Evolutionary conservation across 2,888 invertebrate species (phyloP).

Genomic region (Lasioglossum leucozonium): DNA sequence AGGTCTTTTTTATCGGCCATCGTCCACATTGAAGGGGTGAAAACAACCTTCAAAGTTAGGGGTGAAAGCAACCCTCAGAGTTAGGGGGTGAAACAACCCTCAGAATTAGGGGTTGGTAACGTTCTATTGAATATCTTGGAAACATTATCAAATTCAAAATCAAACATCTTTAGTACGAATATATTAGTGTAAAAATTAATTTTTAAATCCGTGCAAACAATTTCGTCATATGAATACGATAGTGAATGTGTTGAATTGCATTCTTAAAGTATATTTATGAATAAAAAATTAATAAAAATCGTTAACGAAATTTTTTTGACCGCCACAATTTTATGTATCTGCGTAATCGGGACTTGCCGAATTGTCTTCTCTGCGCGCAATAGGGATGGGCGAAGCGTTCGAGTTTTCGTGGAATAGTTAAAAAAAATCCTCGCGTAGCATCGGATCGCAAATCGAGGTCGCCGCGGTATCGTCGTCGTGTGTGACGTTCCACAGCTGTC

Average conservation of each 20-base stretch:
- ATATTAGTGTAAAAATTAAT: not conserved
- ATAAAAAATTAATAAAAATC: conserved; percentile 21
- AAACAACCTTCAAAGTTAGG: too few relatives aligned
- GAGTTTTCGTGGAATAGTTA: conserved; percentile 10
- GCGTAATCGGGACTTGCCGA: not conserved
- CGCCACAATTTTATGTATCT: not conserved
- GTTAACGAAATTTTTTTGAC: not conserved
- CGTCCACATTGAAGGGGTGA: not conserved
- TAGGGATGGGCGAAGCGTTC: not conserved
- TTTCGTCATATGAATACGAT: too few relatives aligned
- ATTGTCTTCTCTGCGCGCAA: not conserved
- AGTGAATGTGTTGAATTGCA: too few relatives aligned
- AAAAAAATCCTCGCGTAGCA: conserved; percentile 42
- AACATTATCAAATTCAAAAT: too few relatives aligned
- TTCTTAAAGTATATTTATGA: too few relatives aligned
- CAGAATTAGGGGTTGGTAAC: too few relatives aligned
- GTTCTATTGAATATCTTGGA: too few relatives aligned
- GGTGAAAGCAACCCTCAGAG: too few relatives aligned
- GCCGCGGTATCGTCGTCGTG: conserved; percentile 36
- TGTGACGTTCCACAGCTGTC: conserved; percentile 69
- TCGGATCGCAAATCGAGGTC: conserved; percentile 55
- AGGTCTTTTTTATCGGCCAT: too few relatives aligned
- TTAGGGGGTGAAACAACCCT: too few relatives aligned
- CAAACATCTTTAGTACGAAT: too few relatives aligned
- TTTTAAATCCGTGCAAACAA: too few relatives aligned